Percentiles rank a stretch among this genome's conserved stretches.
Evolutionary conservation across 2,888 invertebrate genomes (phyloP).

Genomic region (Sarcophaga subvicina): DNA sequence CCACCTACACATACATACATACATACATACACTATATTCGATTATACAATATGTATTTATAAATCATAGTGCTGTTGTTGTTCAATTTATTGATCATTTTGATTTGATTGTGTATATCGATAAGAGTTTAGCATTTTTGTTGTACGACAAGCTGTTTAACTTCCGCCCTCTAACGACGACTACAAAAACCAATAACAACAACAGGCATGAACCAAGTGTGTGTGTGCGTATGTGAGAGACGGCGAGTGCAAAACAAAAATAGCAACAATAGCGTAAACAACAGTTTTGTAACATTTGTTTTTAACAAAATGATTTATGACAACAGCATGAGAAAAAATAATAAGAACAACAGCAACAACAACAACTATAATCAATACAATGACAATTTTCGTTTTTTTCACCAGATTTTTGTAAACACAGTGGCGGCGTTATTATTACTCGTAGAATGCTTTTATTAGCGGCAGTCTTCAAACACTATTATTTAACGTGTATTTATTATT

Average conservation of each 20-base stretch:
- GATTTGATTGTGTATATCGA: slow-evolving; percentile 61
- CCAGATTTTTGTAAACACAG: neutral
- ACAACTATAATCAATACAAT: slow-evolving; percentile 24
- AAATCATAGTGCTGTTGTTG: slow-evolving; percentile 50
- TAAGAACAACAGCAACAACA: slow-evolving; percentile 14
- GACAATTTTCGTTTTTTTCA: slow-evolving; percentile 27
- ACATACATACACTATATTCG: neutral
- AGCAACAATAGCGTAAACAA: slow-evolving; percentile 17
- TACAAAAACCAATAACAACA: slow-evolving; percentile 7
- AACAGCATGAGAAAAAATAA: slow-evolving; percentile 25
- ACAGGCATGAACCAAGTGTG: neutral
- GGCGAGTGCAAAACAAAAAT: slow-evolving; percentile 12
- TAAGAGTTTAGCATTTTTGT: slow-evolving; percentile 51
- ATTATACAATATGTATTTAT: slow-evolving; percentile 6
- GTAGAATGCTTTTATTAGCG: too few relatives aligned
- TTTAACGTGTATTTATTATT: too few relatives aligned
- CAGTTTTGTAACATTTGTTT: slow-evolving; percentile 63
- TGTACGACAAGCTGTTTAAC: slow-evolving; percentile 65
- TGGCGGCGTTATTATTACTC: too few relatives aligned
- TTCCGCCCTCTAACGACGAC: slow-evolving; percentile 57
- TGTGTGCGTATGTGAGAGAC: too few relatives aligned
- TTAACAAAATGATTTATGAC: slow-evolving; percentile 69
- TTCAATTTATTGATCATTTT: slow-evolving; percentile 61
- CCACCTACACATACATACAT: neutral
- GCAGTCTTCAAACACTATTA: too few relatives aligned